A percentile compares a stretch with the other conserved stretches of the same genome.
Conservation (phyloP, 2,113 vertebrate genomes). For the Limanda limanda region DNA sequence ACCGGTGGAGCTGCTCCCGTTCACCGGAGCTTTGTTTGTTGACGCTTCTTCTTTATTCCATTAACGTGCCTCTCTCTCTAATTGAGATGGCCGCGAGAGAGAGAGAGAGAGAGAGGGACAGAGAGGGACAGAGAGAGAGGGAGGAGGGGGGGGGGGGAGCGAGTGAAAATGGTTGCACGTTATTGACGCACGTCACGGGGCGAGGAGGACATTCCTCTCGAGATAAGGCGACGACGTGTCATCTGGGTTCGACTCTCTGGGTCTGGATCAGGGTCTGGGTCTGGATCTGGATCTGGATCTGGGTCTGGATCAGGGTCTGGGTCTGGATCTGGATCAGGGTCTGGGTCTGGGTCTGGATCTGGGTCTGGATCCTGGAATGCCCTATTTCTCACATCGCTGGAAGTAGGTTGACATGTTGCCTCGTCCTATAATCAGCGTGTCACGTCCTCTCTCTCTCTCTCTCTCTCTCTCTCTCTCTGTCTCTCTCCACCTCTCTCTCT, state of each 20-base stretch:
- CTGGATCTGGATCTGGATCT: too few species aligned
- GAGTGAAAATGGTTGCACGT: slow-evolving; percentile 86
- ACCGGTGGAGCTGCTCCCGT: slow-evolving; percentile 21
- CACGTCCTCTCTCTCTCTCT: too few species aligned
- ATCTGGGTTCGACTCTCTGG: slow-evolving; percentile 76
- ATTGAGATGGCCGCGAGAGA: slow-evolving; percentile 87
- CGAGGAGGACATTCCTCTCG: slow-evolving; percentile 81
- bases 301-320: too few species aligned
- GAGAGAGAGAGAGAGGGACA: not conserved
- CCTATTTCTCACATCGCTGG: slow-evolving; percentile 30
- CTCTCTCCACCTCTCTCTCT: too few species aligned
- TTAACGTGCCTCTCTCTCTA: slow-evolving; percentile 84
- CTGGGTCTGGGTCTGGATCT: too few species aligned
- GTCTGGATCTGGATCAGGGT: too few species aligned
- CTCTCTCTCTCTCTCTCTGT: too few species aligned
- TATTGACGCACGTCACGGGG: slow-evolving; percentile 84
- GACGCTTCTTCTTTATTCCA: slow-evolving; percentile 84
- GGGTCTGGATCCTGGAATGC: slow-evolving; percentile 62
- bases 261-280: too few species aligned
- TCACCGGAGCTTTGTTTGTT: slow-evolving; percentile 76
- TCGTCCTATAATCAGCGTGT: slow-evolving; percentile 61
- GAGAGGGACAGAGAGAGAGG: slow-evolving; percentile 13
- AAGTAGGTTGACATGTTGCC: slow-evolving; percentile 72
- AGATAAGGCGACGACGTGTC: slow-evolving; percentile 83
- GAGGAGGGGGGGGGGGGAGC: slow-evolving; percentile 76